These are phyloP conservation scores for Coelopa pilipes DNA, from an alignment of 2,888 invertebrate species.

Conservation along the genomic window DNA sequence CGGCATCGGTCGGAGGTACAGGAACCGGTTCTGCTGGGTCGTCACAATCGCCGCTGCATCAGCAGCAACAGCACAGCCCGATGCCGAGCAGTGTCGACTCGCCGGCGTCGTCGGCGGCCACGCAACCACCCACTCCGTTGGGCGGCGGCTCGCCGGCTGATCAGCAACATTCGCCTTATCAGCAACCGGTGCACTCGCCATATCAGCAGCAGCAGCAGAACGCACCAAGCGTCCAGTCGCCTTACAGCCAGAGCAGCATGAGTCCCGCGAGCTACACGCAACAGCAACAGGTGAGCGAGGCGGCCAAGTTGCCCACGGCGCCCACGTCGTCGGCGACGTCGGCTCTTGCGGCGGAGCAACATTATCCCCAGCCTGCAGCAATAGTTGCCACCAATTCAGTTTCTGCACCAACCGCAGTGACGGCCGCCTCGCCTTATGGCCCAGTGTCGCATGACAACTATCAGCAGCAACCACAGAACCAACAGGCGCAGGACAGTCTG, in stretches of 20 bases:
- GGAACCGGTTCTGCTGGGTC: conserved; percentile 38
- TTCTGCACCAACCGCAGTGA: neutral
- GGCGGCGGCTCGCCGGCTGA: conserved; percentile 55
- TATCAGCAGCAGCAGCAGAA: conserved; percentile 62
- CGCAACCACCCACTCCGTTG: conserved; percentile 59
- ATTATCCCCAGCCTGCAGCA: conserved; percentile 26
- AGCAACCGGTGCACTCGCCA: conserved; percentile 68
- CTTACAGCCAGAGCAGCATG: conserved; percentile 55
- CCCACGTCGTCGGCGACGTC: conserved; percentile 8
- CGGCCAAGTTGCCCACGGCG: conserved; percentile 27
- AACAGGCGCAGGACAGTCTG: conserved; percentile 48
- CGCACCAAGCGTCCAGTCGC: conserved; percentile 45
- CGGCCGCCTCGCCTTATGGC: conserved; percentile 12
- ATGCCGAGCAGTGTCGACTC: conserved; percentile 58
- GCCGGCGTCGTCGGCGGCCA: conserved; percentile 60
- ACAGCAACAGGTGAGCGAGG: conserved; percentile 30
- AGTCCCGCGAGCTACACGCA: conserved; percentile 37
- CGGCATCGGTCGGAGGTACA: conserved; percentile 5
- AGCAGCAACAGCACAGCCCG: conserved; percentile 55
- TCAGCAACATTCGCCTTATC: conserved; percentile 67
- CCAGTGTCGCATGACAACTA: conserved; percentile 46
- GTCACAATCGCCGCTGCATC: conserved; percentile 47
- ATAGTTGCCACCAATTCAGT: conserved; percentile 16
- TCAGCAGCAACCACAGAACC: conserved; percentile 44
- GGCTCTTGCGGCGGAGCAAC: conserved; percentile 15